A percentile compares a stretch with the other conserved stretches of the same genome.
phyloP scores from a whole-genome alignment of 2,797 vertebrate genomes.

The Chelidonichthys spinosus region DNA sequence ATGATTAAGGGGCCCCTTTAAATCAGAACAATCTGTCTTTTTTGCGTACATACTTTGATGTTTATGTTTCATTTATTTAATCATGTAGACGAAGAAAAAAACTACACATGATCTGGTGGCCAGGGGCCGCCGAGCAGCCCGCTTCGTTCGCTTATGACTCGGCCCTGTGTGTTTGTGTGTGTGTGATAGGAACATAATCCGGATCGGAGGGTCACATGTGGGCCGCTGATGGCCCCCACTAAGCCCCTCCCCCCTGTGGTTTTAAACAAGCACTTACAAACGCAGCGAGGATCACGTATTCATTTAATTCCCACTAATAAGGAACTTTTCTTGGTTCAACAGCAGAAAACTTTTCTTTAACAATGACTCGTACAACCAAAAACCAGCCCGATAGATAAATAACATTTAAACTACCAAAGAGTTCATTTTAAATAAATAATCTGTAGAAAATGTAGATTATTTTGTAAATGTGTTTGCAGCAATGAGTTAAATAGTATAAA shows the following conservation, averaged over 20 bases:
- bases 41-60: no score
- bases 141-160: no score
- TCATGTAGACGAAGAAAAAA: no score
- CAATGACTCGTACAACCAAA: neutral
- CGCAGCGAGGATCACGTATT: constrained; percentile 38
- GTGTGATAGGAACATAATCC: no score
- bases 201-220: constrained; percentile 22
- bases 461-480: neutral
- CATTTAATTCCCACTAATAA: constrained; percentile 49
- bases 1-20: no score
- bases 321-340: neutral
- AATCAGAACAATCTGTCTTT: no score
- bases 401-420: neutral
- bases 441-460: constrained; percentile 8
- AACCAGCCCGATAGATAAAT: neutral
- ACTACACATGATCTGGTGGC: no score
- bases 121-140: no score
- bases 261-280: constrained; percentile 48
- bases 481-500: neutral
- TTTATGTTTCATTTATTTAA: no score
- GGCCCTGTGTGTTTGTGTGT: no score
- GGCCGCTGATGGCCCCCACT: constrained; percentile 32
- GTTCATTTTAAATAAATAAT: constrained; percentile 44
- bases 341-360: neutral
- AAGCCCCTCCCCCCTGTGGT: constrained; percentile 27